Conservation (phyloP, 2,797 vertebrate species). For the Acanthopagrus latus region DNA sequence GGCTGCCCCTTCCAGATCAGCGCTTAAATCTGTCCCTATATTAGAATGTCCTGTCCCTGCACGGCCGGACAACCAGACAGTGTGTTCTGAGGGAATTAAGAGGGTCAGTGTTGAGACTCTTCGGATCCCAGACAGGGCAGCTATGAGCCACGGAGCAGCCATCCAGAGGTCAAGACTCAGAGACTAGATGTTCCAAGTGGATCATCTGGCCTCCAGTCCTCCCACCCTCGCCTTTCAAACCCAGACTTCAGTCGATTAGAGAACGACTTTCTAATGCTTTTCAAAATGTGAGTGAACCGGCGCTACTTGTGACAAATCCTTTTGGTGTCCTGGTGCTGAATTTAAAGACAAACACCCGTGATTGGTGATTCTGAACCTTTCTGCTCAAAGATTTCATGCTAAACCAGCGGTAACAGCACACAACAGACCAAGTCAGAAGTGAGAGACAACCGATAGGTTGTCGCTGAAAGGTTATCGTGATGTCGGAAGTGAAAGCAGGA, state of each 20-base stretch:
- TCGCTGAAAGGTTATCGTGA: neutral
- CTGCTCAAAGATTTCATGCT: neutral
- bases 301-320: too few relatives aligned
- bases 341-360: neutral
- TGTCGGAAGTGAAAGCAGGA: constrained; percentile 8
- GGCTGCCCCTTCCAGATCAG: constrained; percentile 56
- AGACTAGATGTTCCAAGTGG: constrained; percentile 43
- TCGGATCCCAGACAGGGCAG: constrained; percentile 43
- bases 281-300: constrained; percentile 5
- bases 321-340: neutral
- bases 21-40: constrained; percentile 49
- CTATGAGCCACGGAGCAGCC: constrained; percentile 44
- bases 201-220: constrained; percentile 40
- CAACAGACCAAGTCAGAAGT: neutral
- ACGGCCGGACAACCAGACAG: constrained; percentile 33
- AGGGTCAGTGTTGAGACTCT: constrained; percentile 50
- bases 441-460: neutral
- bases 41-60: constrained; percentile 30
- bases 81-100: constrained; percentile 50
- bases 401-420: neutral
- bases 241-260: constrained; percentile 1
- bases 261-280: neutral
- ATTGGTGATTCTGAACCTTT: neutral
- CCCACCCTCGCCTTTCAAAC: constrained; percentile 12
- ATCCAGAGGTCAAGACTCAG: constrained; percentile 66